phyloP scores from a whole-genome alignment of 2,113 vertebrate genomes.

The Phalacrocorax carbo region DNA sequence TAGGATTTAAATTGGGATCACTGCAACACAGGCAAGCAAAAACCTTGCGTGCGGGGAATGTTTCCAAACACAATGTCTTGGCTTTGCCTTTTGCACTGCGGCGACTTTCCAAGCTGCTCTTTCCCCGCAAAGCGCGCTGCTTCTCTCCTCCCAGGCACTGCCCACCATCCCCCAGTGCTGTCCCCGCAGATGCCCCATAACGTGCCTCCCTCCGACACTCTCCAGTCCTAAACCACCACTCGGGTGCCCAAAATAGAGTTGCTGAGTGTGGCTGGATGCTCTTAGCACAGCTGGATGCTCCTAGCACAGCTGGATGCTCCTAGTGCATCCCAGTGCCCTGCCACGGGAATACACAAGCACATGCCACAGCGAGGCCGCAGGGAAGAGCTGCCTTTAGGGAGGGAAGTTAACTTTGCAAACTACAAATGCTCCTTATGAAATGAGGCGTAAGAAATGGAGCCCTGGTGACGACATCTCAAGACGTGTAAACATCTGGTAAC shows the following conservation, averaged over 20 bases:
- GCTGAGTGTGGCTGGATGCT: background rate
- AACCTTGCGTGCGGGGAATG: background rate
- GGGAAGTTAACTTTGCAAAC: background rate
- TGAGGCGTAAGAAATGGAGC: background rate
- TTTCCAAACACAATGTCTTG: background rate
- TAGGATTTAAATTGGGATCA: background rate
- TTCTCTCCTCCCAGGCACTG: background rate
- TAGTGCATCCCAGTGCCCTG: background rate
- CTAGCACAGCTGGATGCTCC: background rate
- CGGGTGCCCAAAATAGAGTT: background rate
- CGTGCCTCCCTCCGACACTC: background rate
- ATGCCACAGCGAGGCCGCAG: rapidly evolving
- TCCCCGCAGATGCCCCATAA: background rate
- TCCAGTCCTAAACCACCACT: background rate
- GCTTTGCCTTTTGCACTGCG: background rate
- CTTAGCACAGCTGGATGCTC: background rate
- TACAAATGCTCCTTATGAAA: background rate
- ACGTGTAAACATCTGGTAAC: conserved; percentile 10
- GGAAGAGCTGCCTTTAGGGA: background rate
- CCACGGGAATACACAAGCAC: rapidly evolving
- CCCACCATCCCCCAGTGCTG: rapidly evolving
- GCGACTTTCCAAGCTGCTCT: background rate
- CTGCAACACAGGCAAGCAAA: background rate
- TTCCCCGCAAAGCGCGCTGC: background rate
- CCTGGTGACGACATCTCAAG: background rate